phyloP scores from a whole-genome alignment of 2,888 invertebrate genomes.

The Nymphalis polychloros region DNA sequence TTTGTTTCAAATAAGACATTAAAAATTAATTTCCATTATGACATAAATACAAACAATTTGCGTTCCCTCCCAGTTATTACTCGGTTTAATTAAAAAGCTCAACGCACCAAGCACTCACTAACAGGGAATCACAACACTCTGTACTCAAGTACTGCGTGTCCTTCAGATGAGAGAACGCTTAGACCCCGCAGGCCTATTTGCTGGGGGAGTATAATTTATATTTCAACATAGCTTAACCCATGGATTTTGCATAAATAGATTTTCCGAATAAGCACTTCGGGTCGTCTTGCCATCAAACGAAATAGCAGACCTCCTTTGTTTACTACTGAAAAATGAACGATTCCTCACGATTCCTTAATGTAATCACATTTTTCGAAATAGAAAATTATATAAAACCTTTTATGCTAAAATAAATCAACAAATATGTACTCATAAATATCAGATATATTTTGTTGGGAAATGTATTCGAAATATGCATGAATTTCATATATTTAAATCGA shows the following conservation, averaged over 20 bases:
- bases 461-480: not conserved
- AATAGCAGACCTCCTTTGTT: constrained; percentile 9
- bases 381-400: not conserved
- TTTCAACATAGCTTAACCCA: constrained; percentile 32
- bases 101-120: constrained; percentile 61
- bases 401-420: not conserved
- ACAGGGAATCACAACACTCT: constrained; percentile 68
- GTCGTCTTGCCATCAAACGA: constrained; percentile 16
- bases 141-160: constrained; percentile 46
- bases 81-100: constrained; percentile 73
- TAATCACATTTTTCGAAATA: not conserved
- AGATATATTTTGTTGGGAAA: not conserved
- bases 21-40: constrained; percentile 35
- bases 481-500: no score
- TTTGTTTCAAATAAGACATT: constrained; percentile 29
- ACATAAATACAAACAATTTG: constrained; percentile 29
- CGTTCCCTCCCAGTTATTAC: constrained; percentile 50
- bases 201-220: constrained; percentile 49
- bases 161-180: constrained; percentile 52
- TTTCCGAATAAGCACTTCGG: constrained; percentile 24
- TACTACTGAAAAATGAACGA: constrained; percentile 7
- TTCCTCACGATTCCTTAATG: not conserved
- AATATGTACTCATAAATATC: not conserved
- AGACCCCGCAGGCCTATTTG: constrained; percentile 52
- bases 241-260: constrained; percentile 21